phyloP scores from a whole-genome alignment of 2,888 invertebrate species.

The Oligia latruncula region DNA sequence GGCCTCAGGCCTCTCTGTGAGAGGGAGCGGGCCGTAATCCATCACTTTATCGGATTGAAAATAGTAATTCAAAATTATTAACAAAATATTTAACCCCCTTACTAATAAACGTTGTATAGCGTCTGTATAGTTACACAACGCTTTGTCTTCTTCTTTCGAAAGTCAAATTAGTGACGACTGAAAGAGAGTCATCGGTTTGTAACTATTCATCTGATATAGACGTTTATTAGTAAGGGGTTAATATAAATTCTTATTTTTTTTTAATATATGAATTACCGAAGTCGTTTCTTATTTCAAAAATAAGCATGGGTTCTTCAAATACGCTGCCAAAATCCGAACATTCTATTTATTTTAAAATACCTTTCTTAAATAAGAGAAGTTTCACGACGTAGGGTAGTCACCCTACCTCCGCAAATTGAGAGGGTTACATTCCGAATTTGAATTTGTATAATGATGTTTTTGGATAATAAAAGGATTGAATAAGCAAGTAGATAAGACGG shows the following conservation, averaged over 20 bases:
- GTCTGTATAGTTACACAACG: too few species aligned
- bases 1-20: too few species aligned
- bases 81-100: neutral
- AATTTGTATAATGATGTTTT: conserved; percentile 74
- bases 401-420: conserved; percentile 65
- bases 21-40: too few species aligned
- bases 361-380: conserved; percentile 60
- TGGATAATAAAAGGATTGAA: conserved; percentile 74
- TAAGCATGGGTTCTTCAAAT: conserved; percentile 28
- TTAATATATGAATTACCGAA: neutral
- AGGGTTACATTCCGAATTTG: conserved; percentile 69
- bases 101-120: too few species aligned
- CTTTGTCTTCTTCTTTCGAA: too few species aligned
- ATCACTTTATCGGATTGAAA: too few species aligned
- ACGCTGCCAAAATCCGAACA: conserved; percentile 33
- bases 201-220: too few species aligned
- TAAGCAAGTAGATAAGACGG: conserved; percentile 68
- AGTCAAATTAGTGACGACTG: too few species aligned
- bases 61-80: neutral
- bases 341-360: conserved; percentile 60
- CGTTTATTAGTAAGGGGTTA: too few species aligned
- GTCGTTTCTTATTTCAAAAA: conserved; percentile 10
- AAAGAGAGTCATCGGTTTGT: too few species aligned
- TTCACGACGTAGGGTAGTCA: conserved; percentile 55
- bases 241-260: neutral